Evolutionary conservation across 2,113 vertebrate genomes (phyloP), one percentile per base, ranked within the genome.

Genomic region (Leucoraja erinaceus): DNA sequence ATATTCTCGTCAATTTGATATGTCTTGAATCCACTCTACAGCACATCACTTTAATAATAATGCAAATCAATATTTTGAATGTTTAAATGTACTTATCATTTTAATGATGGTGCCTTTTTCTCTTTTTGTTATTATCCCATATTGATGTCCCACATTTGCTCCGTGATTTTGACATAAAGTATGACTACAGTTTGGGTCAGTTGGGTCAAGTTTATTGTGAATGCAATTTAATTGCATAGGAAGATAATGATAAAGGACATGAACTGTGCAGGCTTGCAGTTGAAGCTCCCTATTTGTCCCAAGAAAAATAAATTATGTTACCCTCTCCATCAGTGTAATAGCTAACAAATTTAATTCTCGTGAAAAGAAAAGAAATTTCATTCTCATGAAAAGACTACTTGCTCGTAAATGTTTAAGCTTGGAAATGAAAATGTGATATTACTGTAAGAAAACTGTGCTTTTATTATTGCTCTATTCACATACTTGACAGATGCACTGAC

Each of bases 271-370:
- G 68, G 38, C 86, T 68, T 70, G 61, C 68, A 38, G 31, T 5
- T 70, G 20, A 61, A 68, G 63, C 33, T 91, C 38, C 25, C 33
- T 91, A 54, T 74, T 72, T 72, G 38, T 47, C 68, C 68, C 68
- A 91, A 91, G 70, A 68, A 90, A 47, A 68, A 47, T 70, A 63
- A 70, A 70, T 22, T 38, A 91, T 72, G 8, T 72, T 10, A 18
- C 25, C 20, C 68, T 54, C 66, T 12, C 90, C 90, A 12, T 68
- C 90, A 20, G n/a, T 72, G 18, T 74, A 91, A 90, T 38, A 91
- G 66, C 66, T 91, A 72, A 72, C 88, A 74, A 91, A 31, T 22
- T 72, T 12, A 33, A 91, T 47, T 91, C 18, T 91, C 70, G 72
- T 91, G 66, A 74, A 28, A 20, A 4, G 14, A 70, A 91, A 72